Percentiles rank a stretch among this genome's conserved stretches.
These are phyloP conservation scores for Diarsia mendica DNA, from an alignment of 2,888 invertebrate species.

Conservation along the genomic window DNA sequence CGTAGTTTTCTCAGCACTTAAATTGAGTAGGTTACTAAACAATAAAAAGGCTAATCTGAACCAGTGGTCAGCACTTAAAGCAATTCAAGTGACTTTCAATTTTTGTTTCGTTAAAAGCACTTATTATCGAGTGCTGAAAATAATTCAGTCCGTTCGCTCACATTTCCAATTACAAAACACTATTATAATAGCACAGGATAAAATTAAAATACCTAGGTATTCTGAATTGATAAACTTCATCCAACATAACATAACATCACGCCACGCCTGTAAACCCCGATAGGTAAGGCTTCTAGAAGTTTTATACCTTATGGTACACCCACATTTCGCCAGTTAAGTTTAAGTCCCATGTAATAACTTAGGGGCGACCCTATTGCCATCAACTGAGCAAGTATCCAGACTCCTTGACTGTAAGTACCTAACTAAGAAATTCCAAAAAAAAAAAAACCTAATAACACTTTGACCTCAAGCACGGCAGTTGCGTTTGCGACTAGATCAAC, in stretches of 20 bases:
- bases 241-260: not conserved
- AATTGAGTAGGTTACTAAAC: conserved; percentile 5
- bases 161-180: conserved; percentile 2
- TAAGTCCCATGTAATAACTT: no score
- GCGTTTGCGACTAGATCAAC: no score
- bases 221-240: not conserved
- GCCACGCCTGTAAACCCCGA: no score
- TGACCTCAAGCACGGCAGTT: no score
- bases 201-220: not conserved
- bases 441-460: no score
- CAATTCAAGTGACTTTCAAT: conserved; percentile 20
- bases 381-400: no score
- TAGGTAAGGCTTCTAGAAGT: no score
- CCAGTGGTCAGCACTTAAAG: conserved; percentile 24
- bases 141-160: conserved; percentile 1
- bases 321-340: no score
- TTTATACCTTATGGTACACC: no score
- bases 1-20: conserved; percentile 29
- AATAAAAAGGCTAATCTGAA: conserved; percentile 13
- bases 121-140: conserved; percentile 17
- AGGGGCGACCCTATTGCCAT: no score
- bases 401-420: no score
- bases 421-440: no score
- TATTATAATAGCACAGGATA: not conserved
- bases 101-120: conserved; percentile 41